Base-by-base conservation (phyloP, 2,797 vertebrate species). In the Bufotes viridis region DNA sequence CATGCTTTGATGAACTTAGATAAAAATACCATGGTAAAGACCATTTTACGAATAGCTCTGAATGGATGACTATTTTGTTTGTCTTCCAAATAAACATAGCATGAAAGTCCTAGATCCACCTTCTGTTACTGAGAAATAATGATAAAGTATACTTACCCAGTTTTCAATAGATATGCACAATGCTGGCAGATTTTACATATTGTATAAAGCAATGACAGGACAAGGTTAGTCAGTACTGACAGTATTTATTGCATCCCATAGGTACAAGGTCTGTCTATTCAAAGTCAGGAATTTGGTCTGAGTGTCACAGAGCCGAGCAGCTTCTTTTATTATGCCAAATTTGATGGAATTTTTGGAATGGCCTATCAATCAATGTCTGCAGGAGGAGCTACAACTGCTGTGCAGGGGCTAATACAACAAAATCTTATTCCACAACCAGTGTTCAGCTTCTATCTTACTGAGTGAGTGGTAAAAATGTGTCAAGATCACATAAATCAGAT, bases 291-390 rank as follows among this genome's bases (percentile, higher is more conserved):
- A 85, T 87, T 94, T n/a, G 94, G 94, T 55, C 90, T 95, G 89
- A 95, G 95, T 85, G 90, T 92, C 85, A 83, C 92, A 1, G 93
- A 96, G 81, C 94, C 94, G 0, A 92, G 93, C 29, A 51, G 90
- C 84, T 92, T 60, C 84, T 95, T 95, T 81, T 87, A 86, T 49
- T 90, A 90, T 61, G 92, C 94, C 67, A 79, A 91, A 84, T 95
- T 95, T 89, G 92, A 95, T 7, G 91, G 94, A 74, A 95, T 95
- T 91, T 92, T 95, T 20, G 93, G 94, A 4, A 91, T 95, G 90
- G 90, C 94, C 29, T 91, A 94, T 90, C 94, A 93, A 13, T 26
- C 82, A 70, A 80, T 95, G 90, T 87, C 90, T 55, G 91, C 90
- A 1, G 95, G 93, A 80, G 90, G 91, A 65, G 90, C 91, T 83